phyloP scores from a whole-genome alignment of 2,888 invertebrate species.

The Anagyrus pseudococci region DNA sequence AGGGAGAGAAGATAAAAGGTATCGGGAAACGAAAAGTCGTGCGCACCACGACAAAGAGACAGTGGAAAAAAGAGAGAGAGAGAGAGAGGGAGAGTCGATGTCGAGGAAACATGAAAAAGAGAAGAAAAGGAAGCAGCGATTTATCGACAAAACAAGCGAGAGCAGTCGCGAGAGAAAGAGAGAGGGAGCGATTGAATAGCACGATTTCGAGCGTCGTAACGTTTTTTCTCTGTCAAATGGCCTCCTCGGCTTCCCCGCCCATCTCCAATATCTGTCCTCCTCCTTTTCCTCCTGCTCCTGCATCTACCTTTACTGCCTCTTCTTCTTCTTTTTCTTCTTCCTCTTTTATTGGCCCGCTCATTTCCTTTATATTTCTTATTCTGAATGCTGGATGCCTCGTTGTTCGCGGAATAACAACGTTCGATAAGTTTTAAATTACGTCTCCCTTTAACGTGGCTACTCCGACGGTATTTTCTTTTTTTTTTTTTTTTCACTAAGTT shows the following conservation, averaged over 20 bases:
- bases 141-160: slow-evolving; percentile 34
- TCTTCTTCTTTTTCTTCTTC: slow-evolving; percentile 11
- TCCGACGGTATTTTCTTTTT: too few relatives aligned
- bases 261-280: not conserved
- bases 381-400: too few relatives aligned
- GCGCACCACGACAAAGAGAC: too few relatives aligned
- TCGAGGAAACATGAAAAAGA: slow-evolving; percentile 19
- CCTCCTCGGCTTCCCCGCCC: not conserved
- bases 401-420: too few relatives aligned
- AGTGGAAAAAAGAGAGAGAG: too few relatives aligned
- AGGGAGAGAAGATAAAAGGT: slow-evolving; percentile 4
- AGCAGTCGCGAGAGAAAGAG: not conserved
- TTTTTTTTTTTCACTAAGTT: too few relatives aligned
- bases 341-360: not conserved
- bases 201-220: slow-evolving; percentile 9
- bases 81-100: slow-evolving; percentile 6
- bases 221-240: slow-evolving; percentile 19
- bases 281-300: slow-evolving; percentile 2
- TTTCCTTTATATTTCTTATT: not conserved
- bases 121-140: slow-evolving; percentile 38
- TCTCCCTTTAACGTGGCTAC: too few relatives aligned
- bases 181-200: slow-evolving; percentile 15
- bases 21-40: slow-evolving; percentile 1
- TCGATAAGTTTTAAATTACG: too few relatives aligned
- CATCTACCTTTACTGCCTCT: not conserved